Percentiles rank a stretch among this genome's conserved stretches.
Evolutionary conservation across 1,140 invertebrate species (phyloP).

Genomic region (Heterodera carotae): DNA sequence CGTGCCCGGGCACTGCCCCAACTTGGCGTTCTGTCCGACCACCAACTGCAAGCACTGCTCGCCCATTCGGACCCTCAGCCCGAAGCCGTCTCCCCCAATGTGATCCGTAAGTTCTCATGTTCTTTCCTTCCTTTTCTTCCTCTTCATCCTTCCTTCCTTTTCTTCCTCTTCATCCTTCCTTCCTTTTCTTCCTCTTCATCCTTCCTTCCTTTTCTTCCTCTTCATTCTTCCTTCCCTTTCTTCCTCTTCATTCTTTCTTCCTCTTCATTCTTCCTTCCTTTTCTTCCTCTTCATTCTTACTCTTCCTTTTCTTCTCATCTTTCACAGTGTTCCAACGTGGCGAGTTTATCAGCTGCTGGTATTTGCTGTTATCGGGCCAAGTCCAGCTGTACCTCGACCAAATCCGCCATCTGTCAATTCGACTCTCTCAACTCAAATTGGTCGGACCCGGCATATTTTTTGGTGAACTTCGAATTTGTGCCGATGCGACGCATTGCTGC

Average conservation of each 20-base stretch:
- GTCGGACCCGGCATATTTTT: conserved; percentile 53
- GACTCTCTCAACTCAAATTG: conserved; percentile 26
- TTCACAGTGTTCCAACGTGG: conserved; percentile 57
- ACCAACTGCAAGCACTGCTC: conserved; percentile 45
- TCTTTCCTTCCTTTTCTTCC: not conserved
- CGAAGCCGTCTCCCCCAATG: conserved; percentile 42
- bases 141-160: not conserved
- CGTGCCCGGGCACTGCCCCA: conserved; percentile 20
- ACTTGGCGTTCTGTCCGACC: conserved; percentile 45
- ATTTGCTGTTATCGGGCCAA: conserved; percentile 60
- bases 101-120: conserved; percentile 52
- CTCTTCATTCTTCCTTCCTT: not conserved
- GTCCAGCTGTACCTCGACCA: conserved; percentile 52
- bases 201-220: no score
- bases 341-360: conserved; percentile 54
- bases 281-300: no score
- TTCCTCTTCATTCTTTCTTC: not conserved
- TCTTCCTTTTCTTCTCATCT: not conserved
- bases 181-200: no score
- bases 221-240: not conserved
- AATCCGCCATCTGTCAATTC: not conserved
- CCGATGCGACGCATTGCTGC: conserved; percentile 48
- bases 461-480: conserved; percentile 49
- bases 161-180: not conserved
- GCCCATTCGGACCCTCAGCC: conserved; percentile 49